Conservation (phyloP, 2,888 invertebrate species). For the Chironomus tentans region DNA sequence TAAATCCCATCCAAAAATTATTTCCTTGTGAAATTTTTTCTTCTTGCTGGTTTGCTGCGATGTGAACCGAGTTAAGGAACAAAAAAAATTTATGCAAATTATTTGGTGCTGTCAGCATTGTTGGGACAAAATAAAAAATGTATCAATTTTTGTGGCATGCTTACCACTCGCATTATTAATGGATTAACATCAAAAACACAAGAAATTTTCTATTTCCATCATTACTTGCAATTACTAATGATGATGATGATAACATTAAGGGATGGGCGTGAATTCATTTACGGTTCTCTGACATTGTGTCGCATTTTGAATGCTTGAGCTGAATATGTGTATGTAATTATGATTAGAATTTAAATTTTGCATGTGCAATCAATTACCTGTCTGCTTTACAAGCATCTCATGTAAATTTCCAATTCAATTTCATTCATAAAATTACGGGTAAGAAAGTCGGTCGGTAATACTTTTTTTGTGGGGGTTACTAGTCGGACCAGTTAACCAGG, state of each 20-base stretch:
- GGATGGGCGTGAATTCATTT: not conserved
- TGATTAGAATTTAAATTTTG: too few species aligned
- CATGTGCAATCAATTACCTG: too few species aligned
- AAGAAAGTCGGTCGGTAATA: too few species aligned
- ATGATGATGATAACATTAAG: not conserved
- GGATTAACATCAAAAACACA: not conserved
- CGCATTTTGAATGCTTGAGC: too few species aligned
- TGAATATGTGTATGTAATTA: too few species aligned
- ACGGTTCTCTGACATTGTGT: not conserved
- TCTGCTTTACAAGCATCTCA: too few species aligned
- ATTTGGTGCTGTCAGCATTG: not conserved
- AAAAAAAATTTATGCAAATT: conserved; percentile 18
- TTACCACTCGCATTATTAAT: not conserved
- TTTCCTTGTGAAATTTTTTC: not conserved
- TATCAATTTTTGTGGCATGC: not conserved
- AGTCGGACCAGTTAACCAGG: too few species aligned
- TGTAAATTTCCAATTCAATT: too few species aligned
- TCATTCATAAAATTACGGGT: too few species aligned
- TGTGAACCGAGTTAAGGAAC: not conserved
- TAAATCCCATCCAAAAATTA: too few species aligned
- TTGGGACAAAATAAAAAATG: not conserved
- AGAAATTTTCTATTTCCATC: not conserved
- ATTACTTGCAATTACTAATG: not conserved
- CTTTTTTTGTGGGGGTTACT: too few species aligned
- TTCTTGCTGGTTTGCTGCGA: not conserved